A percentile compares a stretch with the other conserved stretches of the same genome.
Evolutionary conservation across 2,888 invertebrate species (phyloP).

Genomic region (Leistus spinibarbis): DNA sequence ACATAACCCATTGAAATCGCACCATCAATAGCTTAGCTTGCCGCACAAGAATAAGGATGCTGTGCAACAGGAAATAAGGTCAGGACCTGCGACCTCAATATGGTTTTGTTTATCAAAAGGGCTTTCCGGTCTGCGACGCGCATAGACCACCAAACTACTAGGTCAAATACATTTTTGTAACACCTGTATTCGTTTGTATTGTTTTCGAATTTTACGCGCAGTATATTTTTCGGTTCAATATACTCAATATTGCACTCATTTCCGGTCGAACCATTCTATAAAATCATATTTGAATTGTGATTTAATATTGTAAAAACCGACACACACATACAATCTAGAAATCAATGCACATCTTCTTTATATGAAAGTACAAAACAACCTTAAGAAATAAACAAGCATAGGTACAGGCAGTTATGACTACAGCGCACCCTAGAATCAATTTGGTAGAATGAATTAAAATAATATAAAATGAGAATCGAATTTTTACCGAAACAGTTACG

Average conservation of each 20-base stretch:
- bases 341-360: too few relatives aligned
- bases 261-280: not conserved
- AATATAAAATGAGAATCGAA: too few relatives aligned
- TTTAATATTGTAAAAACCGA: too few relatives aligned
- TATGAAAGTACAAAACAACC: too few relatives aligned
- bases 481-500: too few relatives aligned
- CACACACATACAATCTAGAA: too few relatives aligned
- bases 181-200: constrained; percentile 20
- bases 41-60: constrained; percentile 1
- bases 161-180: constrained; percentile 4
- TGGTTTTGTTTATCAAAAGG: constrained; percentile 19
- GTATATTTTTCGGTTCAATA: not conserved
- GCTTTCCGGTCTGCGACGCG: constrained; percentile 26
- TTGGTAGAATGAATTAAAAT: too few relatives aligned
- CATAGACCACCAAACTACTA: not conserved
- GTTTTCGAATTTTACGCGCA: not conserved
- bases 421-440: too few relatives aligned
- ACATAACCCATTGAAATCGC: not conserved
- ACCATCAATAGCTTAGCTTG: not conserved
- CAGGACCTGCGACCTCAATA: constrained; percentile 35
- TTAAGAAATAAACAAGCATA: too few relatives aligned
- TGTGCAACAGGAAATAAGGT: constrained; percentile 31
- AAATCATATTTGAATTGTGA: too few relatives aligned
- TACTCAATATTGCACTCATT: not conserved
- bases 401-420: too few relatives aligned